Base-by-base conservation (phyloP, 92 coral and sea anemone species). In the Siderastrea radians region DNA sequence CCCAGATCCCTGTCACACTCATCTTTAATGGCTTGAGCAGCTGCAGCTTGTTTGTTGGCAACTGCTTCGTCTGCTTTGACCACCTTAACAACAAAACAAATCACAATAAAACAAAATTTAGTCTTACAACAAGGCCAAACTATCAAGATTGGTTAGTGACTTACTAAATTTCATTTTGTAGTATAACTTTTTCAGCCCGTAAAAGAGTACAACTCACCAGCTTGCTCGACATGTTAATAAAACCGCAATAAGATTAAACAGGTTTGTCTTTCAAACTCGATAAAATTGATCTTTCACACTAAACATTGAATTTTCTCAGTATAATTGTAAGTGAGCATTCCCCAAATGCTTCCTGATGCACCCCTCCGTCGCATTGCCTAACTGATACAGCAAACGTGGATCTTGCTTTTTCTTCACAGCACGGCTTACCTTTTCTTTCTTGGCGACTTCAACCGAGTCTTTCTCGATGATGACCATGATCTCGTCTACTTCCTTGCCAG, bases 51-150 rank as follows among this genome's bases (percentile, higher is more conserved):
- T 68, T 96, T 96, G 77, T 98, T 96, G 12, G 99, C 99, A 44
- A 98, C 96, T 57, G 98, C 98, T 71, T 98, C 99, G 82, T 98
- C 99, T 16, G 98, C 99, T 91, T 98, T 98, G 49, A 98, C 99
- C 58, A 98, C 91, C 99, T 97, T 80, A 10, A 77, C 46, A 57
- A 44, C 43, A 58, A 72, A 62, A 26, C 38, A 26, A 26, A 26
- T 26, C 45, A 26, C 67, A 71, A 38, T 54, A 13, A 4, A 0
- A 49, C 72, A 49, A 49, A 74, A 66, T 1, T 3, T 1, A 52
- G 58, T 65, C 3, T 26, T 1, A 59, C 17, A 49, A 60, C 16
- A 15, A 49, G 7, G 44, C 15, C 54, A 5, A 3, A 14, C 5
- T 1, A 19, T 46, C 16, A 5, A 26, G 38, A 26, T 26, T 26